Conservation (phyloP, 2,113 vertebrate species). For the Mus pahari region DNA sequence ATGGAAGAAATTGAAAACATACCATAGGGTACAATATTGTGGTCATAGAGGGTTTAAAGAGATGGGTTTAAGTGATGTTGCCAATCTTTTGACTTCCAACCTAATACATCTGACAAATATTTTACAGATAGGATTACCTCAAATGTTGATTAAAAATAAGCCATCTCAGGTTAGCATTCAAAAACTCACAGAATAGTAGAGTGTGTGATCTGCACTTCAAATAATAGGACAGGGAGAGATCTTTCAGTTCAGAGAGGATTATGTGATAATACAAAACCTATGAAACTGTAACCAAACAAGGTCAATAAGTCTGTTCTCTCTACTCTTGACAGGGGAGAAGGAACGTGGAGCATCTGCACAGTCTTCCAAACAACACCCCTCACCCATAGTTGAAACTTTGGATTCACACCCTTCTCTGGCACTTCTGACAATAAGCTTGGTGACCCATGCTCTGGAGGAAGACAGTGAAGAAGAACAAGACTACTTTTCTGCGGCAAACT, state of each 20-base stretch:
- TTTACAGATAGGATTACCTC: constrained; percentile 22
- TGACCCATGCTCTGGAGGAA: not conserved
- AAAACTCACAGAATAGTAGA: constrained; percentile 1
- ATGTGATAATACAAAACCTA: not conserved
- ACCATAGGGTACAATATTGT: not conserved
- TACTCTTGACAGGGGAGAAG: constrained; percentile 63
- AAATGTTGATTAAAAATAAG: constrained; percentile 31
- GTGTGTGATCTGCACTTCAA: not conserved
- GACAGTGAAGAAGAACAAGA: constrained; percentile 33
- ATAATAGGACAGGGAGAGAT: not conserved
- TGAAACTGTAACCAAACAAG: constrained; percentile 21
- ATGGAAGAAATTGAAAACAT: constrained; percentile 52
- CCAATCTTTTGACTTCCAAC: constrained; percentile 34
- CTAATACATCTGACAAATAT: constrained; percentile 44
- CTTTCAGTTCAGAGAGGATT: constrained; percentile 9
- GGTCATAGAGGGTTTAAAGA: constrained; percentile 20
- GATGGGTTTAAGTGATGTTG: constrained; percentile 2
- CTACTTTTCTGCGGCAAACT: not conserved
- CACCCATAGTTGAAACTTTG: not conserved
- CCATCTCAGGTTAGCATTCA: not conserved
- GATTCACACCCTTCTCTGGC: not conserved
- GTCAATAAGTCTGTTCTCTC: constrained; percentile 51
- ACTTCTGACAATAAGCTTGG: not conserved
- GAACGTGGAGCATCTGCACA: not conserved
- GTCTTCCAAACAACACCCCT: not conserved